These are phyloP conservation scores for Asteroscopus sphinx DNA, from an alignment of 2,888 invertebrate genomes.

Conservation along the genomic window DNA sequence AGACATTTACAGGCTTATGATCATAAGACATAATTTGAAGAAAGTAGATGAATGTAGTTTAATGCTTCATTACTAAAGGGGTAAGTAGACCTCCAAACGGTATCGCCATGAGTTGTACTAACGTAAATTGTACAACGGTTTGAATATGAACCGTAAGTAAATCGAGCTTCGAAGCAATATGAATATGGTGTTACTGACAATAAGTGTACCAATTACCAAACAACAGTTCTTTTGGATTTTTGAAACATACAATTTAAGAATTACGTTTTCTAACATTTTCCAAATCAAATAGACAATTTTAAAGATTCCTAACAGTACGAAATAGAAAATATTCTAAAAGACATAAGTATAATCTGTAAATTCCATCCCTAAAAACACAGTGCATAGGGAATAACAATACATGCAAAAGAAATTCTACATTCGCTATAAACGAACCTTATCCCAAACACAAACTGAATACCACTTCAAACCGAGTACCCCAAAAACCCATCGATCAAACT, in stretches of 20 bases:
- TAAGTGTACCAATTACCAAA: conserved; percentile 11
- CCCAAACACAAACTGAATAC: conserved; percentile 30
- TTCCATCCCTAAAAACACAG: background rate
- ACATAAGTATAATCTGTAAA: too few species aligned
- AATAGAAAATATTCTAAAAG: too few species aligned
- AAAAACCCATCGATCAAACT: conserved; percentile 80
- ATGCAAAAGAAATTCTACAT: conserved; percentile 30
- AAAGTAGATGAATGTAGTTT: conserved; percentile 44
- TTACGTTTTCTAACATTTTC: too few species aligned
- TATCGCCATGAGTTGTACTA: conserved; percentile 48
- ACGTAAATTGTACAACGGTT: conserved; percentile 51
- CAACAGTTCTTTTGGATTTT: too few species aligned
- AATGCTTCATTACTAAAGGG: conserved; percentile 37
- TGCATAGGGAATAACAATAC: conserved; percentile 2
- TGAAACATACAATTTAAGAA: too few species aligned
- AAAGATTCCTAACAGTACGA: too few species aligned
- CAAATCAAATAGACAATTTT: too few species aligned
- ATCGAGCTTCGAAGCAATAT: conserved; percentile 36
- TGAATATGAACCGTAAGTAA: conserved; percentile 45
- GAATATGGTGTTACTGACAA: conserved; percentile 38
- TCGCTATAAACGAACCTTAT: conserved; percentile 26
- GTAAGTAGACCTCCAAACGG: conserved; percentile 50
- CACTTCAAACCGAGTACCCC: conserved; percentile 67
- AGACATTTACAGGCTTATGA: conserved; percentile 14
- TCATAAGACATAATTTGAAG: conserved; percentile 30